Base-by-base conservation (phyloP, 1,140 invertebrate species). In the Drosophila teissieri region DNA sequence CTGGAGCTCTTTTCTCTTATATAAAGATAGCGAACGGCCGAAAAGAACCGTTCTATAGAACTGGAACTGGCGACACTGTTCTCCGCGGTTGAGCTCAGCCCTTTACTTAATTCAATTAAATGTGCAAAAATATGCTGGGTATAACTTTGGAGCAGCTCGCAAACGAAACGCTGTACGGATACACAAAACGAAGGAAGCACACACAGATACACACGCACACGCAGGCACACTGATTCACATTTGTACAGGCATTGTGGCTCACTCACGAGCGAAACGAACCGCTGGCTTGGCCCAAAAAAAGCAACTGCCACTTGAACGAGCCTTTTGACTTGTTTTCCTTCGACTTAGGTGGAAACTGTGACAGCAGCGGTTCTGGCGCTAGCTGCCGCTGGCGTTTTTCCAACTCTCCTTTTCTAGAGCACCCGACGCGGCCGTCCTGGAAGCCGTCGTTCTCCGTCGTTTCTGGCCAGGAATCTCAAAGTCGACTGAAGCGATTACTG, bases 391-490 rank as follows among this genome's bases (percentile, higher is more conserved):
- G 81, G 78, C 82, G 83, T 74, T 85, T 86, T 78, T 86, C 74
- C 82, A 85, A 78, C 69, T 67, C 44, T 74, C 45, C 58, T 62
- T 77, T 80, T 79, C 63, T 69, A 45, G 44, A 76, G 53, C 75
- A 57, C 83, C 62, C 72, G 52, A 46, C 69, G 69, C 61, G 62
- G 15, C 24, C 46, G 42, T 36, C 57, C 46, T 39, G 48, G 53
- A 49, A 49, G 22, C 40, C 56, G 44, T 51, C 31, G 31, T 7
- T 14, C 6, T 19, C 19, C 61, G 63, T 64, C 60, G 75, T 67
- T 79, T 79, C 75, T 69, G 79, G 83, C 79, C 83, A 86, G 83
- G 83, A 86, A 79, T 88, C 83, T 86, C 79, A 83, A 79, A 48
- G 58, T 88, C 57, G 52, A 86, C 83, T 86, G 73, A 86, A 78